Conservation (phyloP, 2,888 invertebrate genomes). For the Hydrotaea cyrtoneurina region DNA sequence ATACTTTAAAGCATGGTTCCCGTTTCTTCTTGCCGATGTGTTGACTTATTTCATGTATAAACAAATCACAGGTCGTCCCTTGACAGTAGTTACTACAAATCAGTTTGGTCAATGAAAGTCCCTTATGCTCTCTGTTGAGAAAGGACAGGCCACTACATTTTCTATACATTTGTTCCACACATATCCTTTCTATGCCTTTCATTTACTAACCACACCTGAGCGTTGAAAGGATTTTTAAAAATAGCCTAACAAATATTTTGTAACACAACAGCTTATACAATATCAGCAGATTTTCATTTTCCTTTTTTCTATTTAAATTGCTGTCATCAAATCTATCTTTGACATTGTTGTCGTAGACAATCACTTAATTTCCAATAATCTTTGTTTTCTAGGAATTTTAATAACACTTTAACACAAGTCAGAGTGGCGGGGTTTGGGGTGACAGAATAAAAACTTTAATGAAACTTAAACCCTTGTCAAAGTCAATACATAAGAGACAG, state of each 20-base stretch:
- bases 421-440: neutral
- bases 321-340: neutral
- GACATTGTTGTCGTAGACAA: neutral
- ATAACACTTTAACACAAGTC: neutral
- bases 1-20: no score
- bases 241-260: neutral
- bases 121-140: no score
- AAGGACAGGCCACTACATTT: no score
- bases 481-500: conserved; percentile 70
- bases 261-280: neutral
- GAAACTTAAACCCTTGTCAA: conserved; percentile 74
- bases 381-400: conserved; percentile 16
- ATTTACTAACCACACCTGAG: neutral
- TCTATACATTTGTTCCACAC: no score
- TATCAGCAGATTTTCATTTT: neutral
- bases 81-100: no score
- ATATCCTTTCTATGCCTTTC: no score
- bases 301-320: neutral
- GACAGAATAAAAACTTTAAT: neutral
- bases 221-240: neutral
- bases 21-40: no score
- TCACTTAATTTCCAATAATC: conserved; percentile 40
- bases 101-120: no score
- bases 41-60: no score
- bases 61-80: no score